phyloP scores from a whole-genome alignment of 2,797 vertebrate genomes.

The Chloroceryle inda region DNA sequence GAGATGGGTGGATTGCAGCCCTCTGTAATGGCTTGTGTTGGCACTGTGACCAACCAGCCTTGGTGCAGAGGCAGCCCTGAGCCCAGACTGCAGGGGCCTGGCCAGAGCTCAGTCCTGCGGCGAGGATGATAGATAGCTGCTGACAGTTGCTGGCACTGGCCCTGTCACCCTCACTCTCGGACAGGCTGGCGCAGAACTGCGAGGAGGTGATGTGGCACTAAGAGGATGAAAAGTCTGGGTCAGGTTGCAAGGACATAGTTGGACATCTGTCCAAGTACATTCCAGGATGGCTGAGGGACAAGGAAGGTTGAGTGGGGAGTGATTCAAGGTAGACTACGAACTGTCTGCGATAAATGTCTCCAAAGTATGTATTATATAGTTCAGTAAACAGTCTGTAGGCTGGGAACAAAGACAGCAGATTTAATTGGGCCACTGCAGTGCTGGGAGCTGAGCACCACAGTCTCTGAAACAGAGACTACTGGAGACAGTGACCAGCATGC shows the following conservation, averaged over 20 bases:
- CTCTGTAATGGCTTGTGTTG: not conserved
- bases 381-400: not conserved
- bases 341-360: not conserved
- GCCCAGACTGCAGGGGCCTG: not conserved
- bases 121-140: not conserved
- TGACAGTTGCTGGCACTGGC: not conserved
- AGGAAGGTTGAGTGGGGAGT: not conserved
- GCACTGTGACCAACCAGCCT: not conserved
- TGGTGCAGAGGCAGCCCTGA: not conserved
- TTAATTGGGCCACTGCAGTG: not conserved
- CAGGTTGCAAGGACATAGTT: not conserved
- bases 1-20: not conserved
- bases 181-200: not conserved
- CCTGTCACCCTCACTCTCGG: not conserved
- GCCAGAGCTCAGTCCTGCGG: not conserved
- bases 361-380: not conserved
- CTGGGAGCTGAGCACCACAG: not conserved
- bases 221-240: not conserved
- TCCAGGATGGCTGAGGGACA: not conserved
- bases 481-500: not conserved
- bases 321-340: not conserved
- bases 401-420: not conserved
- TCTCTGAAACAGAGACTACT: not conserved
- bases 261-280: not conserved
- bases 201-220: not conserved